Evolutionary conservation across 2,797 vertebrate genomes (phyloP).

Genomic region (Pteropus rufus): DNA sequence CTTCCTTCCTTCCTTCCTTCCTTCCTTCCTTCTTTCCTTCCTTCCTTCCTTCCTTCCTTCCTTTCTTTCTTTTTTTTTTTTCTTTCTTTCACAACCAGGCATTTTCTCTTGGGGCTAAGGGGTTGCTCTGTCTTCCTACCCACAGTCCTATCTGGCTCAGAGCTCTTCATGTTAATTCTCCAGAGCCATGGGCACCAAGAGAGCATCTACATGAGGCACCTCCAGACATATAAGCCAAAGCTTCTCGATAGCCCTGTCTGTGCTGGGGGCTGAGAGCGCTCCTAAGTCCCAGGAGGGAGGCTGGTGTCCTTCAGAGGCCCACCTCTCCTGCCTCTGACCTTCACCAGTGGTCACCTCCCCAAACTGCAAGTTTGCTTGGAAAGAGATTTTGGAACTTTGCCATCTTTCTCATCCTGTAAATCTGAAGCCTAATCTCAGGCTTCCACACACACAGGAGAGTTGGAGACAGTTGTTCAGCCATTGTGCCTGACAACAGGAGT

Average conservation of each 20-base stretch:
- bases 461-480: background rate
- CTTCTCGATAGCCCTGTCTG: background rate
- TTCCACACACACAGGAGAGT: background rate
- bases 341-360: background rate
- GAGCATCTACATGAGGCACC: background rate
- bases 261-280: background rate
- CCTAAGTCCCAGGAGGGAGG: background rate
- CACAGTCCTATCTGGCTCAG: background rate
- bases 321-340: background rate
- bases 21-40: too few species aligned
- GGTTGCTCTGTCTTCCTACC: background rate
- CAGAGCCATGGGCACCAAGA: background rate
- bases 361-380: background rate
- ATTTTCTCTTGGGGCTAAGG: background rate
- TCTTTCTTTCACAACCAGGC: background rate
- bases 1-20: too few species aligned
- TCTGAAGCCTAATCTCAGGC: background rate
- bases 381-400: background rate
- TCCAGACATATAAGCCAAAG: background rate
- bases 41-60: too few species aligned
- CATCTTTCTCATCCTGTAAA: background rate
- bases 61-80: background rate
- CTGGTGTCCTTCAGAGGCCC: background rate
- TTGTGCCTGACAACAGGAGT: background rate
- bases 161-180: background rate